These are phyloP conservation scores for Odocoileus hemionus DNA, from an alignment of 2,113 vertebrate species.

Conservation along the genomic window DNA sequence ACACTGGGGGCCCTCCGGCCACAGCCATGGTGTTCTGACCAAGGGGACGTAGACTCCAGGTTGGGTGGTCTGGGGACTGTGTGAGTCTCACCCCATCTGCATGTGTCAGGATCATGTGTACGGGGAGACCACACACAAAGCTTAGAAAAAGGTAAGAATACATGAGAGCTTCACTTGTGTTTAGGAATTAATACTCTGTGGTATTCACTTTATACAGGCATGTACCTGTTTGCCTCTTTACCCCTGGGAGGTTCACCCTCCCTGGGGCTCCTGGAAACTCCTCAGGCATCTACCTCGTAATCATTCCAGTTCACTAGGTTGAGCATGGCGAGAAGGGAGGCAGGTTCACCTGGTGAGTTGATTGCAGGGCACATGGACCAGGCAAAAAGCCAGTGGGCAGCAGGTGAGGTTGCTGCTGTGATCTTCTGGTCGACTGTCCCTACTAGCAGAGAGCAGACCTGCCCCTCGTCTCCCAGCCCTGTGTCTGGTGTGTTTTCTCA, in stretches of 20 bases:
- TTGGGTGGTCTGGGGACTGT: neutral
- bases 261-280: no score
- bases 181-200: neutral
- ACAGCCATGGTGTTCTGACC: neutral
- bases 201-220: neutral
- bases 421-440: no score
- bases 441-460: no score
- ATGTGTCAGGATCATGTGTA: neutral
- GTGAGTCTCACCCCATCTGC: neutral
- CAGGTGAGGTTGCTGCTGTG: no score
- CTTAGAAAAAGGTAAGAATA: neutral
- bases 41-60: no score
- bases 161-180: neutral
- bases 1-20: neutral
- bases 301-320: neutral
- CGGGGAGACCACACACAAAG: neutral
- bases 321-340: neutral
- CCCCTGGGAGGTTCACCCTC: no score
- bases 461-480: neutral
- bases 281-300: neutral
- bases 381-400: no score
- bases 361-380: no score
- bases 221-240: neutral
- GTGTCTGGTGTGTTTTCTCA: neutral
- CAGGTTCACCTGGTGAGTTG: no score